phyloP scores from a whole-genome alignment of 2,797 vertebrate species.

The Loris lydekkerianus region DNA sequence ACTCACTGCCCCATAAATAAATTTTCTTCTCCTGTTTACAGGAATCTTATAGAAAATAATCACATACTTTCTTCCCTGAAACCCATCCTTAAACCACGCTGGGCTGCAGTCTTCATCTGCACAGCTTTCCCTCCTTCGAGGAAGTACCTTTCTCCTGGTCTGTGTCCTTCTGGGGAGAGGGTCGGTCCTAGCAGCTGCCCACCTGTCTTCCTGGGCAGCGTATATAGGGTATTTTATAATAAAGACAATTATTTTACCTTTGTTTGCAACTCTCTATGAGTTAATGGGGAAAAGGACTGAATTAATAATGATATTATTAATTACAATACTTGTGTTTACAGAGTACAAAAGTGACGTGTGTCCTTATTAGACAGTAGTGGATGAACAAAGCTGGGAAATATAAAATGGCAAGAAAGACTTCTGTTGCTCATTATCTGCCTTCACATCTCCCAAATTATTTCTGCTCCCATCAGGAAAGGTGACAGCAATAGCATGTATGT shows the following conservation, averaged over 20 bases:
- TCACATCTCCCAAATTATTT: not conserved
- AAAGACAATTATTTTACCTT: not conserved
- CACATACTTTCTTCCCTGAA: not conserved
- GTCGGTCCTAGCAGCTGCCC: not conserved
- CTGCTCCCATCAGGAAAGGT: not conserved
- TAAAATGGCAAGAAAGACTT: not conserved
- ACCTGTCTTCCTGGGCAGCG: not conserved
- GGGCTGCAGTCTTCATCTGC: not conserved
- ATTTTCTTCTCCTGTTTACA: conserved; percentile 30
- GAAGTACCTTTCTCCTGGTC: not conserved
- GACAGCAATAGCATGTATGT: rapidly evolving
- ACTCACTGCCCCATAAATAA: not conserved
- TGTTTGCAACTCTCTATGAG: conserved; percentile 14
- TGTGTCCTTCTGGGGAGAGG: not conserved
- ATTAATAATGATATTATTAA: not conserved
- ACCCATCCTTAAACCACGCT: not conserved
- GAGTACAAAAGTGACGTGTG: conserved; percentile 23
- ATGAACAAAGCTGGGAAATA: not conserved
- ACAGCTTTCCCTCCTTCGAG: not conserved
- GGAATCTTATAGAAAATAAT: not conserved
- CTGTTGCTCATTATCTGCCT: not conserved
- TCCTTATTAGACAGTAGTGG: not conserved
- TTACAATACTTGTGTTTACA: not conserved
- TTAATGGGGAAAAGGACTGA: not conserved
- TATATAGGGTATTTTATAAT: not conserved